Conservation (phyloP, 2,797 vertebrate species). For the Ciconia nigra region DNA sequence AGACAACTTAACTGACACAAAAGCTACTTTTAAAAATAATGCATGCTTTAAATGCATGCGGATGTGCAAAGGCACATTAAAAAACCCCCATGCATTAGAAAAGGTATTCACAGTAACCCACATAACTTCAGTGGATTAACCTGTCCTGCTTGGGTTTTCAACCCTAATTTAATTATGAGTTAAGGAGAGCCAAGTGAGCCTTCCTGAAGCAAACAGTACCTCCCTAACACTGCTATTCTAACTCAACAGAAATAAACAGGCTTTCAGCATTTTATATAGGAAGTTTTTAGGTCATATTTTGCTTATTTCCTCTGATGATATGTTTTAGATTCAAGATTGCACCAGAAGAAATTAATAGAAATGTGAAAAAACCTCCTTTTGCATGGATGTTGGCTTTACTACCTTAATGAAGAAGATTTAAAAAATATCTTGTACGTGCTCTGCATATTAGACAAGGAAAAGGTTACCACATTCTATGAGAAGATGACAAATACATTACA, state of each 20-base stretch:
- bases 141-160: background rate
- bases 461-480: background rate
- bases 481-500: background rate
- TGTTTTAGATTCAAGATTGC: background rate
- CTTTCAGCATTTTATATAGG: background rate
- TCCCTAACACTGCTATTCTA: background rate
- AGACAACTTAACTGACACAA: conserved; percentile 24
- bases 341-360: background rate
- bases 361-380: background rate
- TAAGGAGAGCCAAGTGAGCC: background rate
- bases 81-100: background rate
- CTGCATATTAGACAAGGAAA: background rate
- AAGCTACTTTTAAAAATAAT: background rate
- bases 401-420: background rate
- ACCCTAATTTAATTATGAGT: background rate
- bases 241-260: background rate
- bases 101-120: background rate
- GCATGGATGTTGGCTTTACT: background rate
- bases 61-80: background rate
- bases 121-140: background rate
- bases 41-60: background rate
- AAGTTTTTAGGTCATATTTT: background rate
- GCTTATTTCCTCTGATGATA: background rate
- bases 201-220: background rate
- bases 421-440: background rate